Conservation (phyloP, 2,797 vertebrate genomes). For the Clarias laeviceps region DNA sequence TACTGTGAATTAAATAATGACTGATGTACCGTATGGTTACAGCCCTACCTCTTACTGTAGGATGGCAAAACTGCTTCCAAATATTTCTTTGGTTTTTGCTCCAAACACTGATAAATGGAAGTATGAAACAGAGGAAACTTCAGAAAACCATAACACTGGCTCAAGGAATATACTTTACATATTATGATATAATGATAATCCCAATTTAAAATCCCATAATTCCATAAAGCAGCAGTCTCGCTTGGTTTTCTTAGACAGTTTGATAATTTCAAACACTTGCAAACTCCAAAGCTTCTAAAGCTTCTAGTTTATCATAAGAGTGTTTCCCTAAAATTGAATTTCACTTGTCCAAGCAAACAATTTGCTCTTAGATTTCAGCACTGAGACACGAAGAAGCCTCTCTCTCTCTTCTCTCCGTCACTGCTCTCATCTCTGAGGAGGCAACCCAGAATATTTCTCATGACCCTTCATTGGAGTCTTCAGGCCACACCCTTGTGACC, state of each 20-base stretch:
- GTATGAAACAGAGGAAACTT: background rate
- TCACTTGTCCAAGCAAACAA: background rate
- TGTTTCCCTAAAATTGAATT: background rate
- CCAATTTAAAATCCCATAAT: background rate
- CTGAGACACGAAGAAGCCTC: background rate
- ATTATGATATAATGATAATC: background rate
- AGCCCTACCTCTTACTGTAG: background rate
- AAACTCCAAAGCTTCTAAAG: too few species aligned
- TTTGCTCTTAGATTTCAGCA: background rate
- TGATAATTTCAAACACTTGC: background rate
- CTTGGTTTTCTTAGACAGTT: background rate
- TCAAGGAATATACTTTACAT: background rate
- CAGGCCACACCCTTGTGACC: background rate
- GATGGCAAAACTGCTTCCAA: background rate
- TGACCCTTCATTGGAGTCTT: constrained; percentile 48
- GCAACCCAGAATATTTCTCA: constrained; percentile 54
- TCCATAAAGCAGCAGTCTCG: background rate
- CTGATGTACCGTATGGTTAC: background rate
- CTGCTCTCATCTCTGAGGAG: constrained; percentile 30
- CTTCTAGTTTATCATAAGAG: background rate
- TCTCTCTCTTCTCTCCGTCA: background rate
- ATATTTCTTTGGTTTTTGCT: background rate
- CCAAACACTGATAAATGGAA: background rate
- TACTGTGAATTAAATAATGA: background rate
- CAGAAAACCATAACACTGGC: background rate